A percentile compares a stretch with the other conserved stretches of the same genome.
Evolutionary conservation across 2,888 invertebrate genomes (phyloP).

Genomic region (Hyalella azteca): DNA sequence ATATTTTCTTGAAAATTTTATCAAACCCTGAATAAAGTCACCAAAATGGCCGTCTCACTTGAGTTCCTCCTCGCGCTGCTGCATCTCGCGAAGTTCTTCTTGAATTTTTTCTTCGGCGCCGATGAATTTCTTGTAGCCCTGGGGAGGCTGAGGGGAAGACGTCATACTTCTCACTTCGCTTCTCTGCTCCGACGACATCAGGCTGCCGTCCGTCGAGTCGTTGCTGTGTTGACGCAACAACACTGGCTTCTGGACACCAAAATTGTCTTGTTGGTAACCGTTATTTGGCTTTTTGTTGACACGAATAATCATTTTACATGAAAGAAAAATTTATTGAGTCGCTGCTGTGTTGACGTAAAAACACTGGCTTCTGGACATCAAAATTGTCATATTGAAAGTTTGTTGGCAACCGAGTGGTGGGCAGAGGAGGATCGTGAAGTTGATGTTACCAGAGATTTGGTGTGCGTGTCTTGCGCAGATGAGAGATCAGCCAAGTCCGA

Average conservation of each 20-base stretch:
- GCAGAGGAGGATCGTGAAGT: conserved; percentile 25
- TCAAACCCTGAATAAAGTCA: too few species aligned
- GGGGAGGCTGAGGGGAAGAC: conserved; percentile 69
- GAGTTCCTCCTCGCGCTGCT: background rate
- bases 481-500: conserved; percentile 45
- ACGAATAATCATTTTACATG: too few species aligned
- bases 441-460: conserved; percentile 25
- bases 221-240: conserved; percentile 9
- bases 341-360: background rate
- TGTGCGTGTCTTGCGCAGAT: conserved; percentile 25
- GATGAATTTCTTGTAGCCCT: conserved; percentile 20
- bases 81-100: conserved; percentile 77
- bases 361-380: conserved; percentile 6
- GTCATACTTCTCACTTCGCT: conserved; percentile 68
- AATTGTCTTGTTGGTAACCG: too few species aligned
- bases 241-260: conserved; percentile 10
- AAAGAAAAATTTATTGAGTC: too few species aligned
- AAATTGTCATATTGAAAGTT: too few species aligned
- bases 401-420: too few species aligned
- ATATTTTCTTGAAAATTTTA: too few species aligned
- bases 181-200: conserved; percentile 59
- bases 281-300: too few species aligned
- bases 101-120: conserved; percentile 84
- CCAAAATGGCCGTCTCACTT: too few species aligned
- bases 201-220: conserved; percentile 6